Evolutionary conservation across 2,888 invertebrate species (phyloP), one percentile per base, ranked within the genome.

Genomic region (Tineola bisselliella): DNA sequence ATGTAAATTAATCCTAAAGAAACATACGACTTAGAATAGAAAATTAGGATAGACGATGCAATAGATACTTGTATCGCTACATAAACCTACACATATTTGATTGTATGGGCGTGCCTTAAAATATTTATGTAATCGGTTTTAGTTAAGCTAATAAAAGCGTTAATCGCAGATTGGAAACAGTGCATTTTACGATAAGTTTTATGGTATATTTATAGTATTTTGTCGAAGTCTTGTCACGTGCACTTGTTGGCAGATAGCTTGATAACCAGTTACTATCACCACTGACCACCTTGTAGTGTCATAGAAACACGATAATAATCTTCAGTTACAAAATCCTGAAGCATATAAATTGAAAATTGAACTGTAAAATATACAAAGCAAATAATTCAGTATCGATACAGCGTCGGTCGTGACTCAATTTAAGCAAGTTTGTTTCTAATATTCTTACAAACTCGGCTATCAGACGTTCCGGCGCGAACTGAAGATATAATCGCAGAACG

Each of bases 401-500:
- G n/a, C 38, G 38, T 38, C 15, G 54, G 12, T 54, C 54, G 54
- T 54, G 54, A 54, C 54, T 54, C 25, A 54, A 54, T 54, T 54
- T 54, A 54, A 54, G 54, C 19, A 25, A 54, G 25, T 25, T 48
- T 48, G 48, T 48, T 54, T 25, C 54, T 54, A 18, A 54, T 54
- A 48, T 48, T 48, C 54, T 54, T 54, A 54, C 54, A 54, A 54
- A 18, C 25, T 18, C 19, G 54, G 54, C 19, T 54, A 25, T 54
- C 54, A 13, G 54, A 54, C 54, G 25, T 25, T 25, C 19, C 19
- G 19, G 17, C 19, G 54, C 54, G 54, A 54, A 54, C 54, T 44
- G 59, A 59, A 59, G 59, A 59, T 59, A 30, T 30, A 60, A 60
- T 60, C 60, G 60, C 38, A 43, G 54, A 61, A 61, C 64, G 68